Evolutionary conservation across 2,797 vertebrate species (phyloP).

Genomic region (Girardinus metallicus): DNA sequence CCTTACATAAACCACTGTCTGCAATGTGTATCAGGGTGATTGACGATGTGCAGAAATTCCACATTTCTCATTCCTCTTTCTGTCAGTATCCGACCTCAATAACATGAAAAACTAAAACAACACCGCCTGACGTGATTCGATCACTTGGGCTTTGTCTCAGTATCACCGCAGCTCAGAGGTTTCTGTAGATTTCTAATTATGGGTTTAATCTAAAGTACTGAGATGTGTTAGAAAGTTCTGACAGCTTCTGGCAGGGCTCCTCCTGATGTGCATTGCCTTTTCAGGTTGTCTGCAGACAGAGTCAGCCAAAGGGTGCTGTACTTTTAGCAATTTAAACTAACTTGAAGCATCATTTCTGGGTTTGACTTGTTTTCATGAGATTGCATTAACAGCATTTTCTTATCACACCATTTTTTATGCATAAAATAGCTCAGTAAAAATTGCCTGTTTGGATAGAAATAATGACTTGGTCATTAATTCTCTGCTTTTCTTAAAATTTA

Average conservation of each 20-base stretch:
- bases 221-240: slow-evolving; percentile 5
- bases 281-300: slow-evolving; percentile 1
- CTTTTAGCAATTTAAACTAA: background rate
- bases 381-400: slow-evolving; percentile 1
- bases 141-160: slow-evolving; percentile 17
- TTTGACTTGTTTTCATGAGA: background rate
- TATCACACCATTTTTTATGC: background rate
- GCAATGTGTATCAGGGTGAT: slow-evolving; percentile 45
- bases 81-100: slow-evolving; percentile 23
- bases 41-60: slow-evolving; percentile 31
- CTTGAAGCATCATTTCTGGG: background rate
- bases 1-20: slow-evolving; percentile 49
- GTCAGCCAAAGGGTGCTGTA: background rate
- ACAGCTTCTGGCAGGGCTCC: slow-evolving; percentile 7
- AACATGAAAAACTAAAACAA: slow-evolving; percentile 20
- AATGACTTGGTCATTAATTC: slow-evolving; percentile 1
- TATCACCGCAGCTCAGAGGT: slow-evolving; percentile 11
- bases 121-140: slow-evolving; percentile 15
- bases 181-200: slow-evolving; percentile 17
- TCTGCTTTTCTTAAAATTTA: slow-evolving; percentile 30
- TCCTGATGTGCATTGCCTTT: slow-evolving; percentile 5
- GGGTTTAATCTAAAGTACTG: slow-evolving; percentile 13
- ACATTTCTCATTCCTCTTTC: slow-evolving; percentile 20
- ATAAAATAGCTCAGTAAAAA: background rate
- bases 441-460: background rate